Conservation (phyloP, 2,113 vertebrate genomes). For the Heterocephalus glaber region DNA sequence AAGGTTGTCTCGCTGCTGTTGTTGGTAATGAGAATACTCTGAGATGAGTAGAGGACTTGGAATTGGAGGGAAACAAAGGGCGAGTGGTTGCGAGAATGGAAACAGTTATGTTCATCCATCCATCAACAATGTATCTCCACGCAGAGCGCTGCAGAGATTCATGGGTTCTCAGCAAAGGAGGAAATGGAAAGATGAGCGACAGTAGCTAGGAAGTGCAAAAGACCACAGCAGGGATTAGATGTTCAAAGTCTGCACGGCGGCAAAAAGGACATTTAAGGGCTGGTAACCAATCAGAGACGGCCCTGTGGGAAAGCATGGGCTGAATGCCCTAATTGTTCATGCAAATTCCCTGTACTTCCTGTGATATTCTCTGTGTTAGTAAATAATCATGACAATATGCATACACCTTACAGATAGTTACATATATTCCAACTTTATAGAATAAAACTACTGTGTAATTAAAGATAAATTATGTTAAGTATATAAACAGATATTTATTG, state of each 20-base stretch:
- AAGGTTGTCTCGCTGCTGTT: not conserved
- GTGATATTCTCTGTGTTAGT: not conserved
- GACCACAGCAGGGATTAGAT: not conserved
- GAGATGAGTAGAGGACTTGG: not conserved
- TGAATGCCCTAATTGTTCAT: not conserved
- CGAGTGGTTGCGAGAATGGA: not conserved
- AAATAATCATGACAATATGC: not conserved
- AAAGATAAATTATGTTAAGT: not conserved
- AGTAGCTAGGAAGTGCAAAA: not conserved
- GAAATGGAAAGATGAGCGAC: not conserved
- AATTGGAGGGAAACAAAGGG: not conserved
- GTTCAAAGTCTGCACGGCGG: not conserved
- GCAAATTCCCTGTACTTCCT: not conserved
- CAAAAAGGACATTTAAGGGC: not conserved
- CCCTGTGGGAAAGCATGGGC: accelerated
- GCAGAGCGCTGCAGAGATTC: not conserved
- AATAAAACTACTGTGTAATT: not conserved
- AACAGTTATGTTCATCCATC: not conserved
- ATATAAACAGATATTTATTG: not conserved
- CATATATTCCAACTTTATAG: not conserved
- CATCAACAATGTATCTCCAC: not conserved
- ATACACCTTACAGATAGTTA: too few relatives aligned
- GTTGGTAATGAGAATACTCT: not conserved
- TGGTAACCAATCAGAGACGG: not conserved
- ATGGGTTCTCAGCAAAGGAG: not conserved